phyloP scores from a whole-genome alignment of 2,113 vertebrate genomes.

The Loxodonta africana region DNA sequence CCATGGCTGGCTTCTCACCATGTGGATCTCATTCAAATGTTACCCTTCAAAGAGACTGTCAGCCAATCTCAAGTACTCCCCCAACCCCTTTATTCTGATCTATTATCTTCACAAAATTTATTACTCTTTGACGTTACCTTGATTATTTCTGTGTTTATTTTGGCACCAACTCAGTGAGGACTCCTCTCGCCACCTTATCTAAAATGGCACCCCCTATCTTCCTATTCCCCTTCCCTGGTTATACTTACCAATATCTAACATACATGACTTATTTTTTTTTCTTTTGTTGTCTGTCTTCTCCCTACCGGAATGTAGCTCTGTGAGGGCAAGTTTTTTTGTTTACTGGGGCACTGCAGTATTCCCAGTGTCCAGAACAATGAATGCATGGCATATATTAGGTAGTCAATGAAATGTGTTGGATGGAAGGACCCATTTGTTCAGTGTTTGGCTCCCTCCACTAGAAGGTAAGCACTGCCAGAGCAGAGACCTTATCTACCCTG shows the following conservation, averaged over 20 bases:
- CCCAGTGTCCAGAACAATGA: neutral
- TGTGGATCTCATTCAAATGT: neutral
- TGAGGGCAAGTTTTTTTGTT: neutral
- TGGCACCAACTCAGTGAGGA: neutral
- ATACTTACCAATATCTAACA: neutral
- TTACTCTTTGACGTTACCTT: neutral
- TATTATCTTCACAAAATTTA: neutral
- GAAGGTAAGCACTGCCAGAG: neutral
- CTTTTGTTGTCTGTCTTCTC: neutral
- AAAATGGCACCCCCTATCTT: neutral
- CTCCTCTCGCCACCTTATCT: neutral
- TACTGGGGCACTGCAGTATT: neutral
- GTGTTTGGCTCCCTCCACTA: neutral
- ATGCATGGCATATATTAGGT: neutral
- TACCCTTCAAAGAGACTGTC: neutral
- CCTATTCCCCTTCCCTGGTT: neutral
- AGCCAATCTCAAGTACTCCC: neutral
- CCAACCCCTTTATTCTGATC: neutral
- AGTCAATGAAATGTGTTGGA: neutral
- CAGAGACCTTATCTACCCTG: too few species aligned
- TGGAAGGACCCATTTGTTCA: neutral
- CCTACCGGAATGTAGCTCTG: neutral
- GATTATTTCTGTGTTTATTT: neutral
- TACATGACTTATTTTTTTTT: neutral
- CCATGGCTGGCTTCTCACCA: neutral